A percentile compares a stretch with the other conserved stretches of the same genome.
Conservation (phyloP, 2,888 invertebrate genomes). For the Pseudanteris insignis region DNA sequence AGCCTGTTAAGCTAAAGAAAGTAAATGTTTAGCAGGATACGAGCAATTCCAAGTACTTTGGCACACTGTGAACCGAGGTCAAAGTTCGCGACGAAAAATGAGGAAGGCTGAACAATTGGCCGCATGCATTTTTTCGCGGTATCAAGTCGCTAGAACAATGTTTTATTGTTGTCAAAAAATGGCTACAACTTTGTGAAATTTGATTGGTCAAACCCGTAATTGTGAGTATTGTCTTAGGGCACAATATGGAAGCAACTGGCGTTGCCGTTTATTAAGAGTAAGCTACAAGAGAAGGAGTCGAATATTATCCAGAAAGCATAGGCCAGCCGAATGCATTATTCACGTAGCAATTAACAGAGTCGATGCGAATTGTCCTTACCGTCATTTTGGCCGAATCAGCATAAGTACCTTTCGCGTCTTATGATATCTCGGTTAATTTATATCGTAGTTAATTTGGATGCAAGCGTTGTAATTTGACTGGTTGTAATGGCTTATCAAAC, state of each 20-base stretch:
- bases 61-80: slow-evolving; percentile 2
- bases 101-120: slow-evolving; percentile 4
- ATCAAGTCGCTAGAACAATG: slow-evolving; percentile 18
- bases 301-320: slow-evolving; percentile 32
- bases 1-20: no score
- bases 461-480: slow-evolving; percentile 8
- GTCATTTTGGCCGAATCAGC: slow-evolving; percentile 15
- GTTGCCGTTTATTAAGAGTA: slow-evolving; percentile 24
- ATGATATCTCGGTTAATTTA: slow-evolving; percentile 13
- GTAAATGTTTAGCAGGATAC: no score
- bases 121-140: slow-evolving; percentile 12
- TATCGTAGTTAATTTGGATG: slow-evolving; percentile 11
- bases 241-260: slow-evolving; percentile 37
- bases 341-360: slow-evolving; percentile 37
- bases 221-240: slow-evolving; percentile 30
- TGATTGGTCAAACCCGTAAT: slow-evolving; percentile 27
- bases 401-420: slow-evolving; percentile 11
- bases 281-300: slow-evolving; percentile 30
- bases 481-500: no score
- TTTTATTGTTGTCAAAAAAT: slow-evolving; percentile 33
- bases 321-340: slow-evolving; percentile 37
- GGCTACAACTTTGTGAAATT: slow-evolving; percentile 31
- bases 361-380: slow-evolving; percentile 21
- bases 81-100: slow-evolving; percentile 3
- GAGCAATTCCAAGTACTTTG: no score